These are phyloP conservation scores for Stegostoma tigrinum DNA, from an alignment of 2,113 vertebrate genomes.

Conservation along the genomic window DNA sequence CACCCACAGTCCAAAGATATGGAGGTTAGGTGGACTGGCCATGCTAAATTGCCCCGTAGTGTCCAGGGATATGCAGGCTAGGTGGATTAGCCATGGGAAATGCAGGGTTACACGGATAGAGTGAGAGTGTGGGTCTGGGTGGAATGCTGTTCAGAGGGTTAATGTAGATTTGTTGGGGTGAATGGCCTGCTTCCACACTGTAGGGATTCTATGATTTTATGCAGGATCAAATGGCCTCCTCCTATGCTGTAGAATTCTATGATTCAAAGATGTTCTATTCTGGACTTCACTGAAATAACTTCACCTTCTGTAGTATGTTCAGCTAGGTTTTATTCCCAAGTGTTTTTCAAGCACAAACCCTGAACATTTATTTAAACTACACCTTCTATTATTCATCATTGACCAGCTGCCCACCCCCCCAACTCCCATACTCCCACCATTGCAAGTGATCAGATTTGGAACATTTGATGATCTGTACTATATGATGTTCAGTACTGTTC, in stretches of 20 bases:
- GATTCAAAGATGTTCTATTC: background rate
- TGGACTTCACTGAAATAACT: background rate
- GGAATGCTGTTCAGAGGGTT: too few species aligned
- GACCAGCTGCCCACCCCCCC: background rate
- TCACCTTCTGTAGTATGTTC: background rate
- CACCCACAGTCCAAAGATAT: too few species aligned
- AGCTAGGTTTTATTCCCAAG: background rate
- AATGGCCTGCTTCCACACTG: too few species aligned
- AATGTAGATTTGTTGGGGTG: too few species aligned
- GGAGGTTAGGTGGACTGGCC: too few species aligned
- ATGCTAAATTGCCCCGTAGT: too few species aligned
- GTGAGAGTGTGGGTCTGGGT: too few species aligned
- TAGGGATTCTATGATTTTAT: too few species aligned
- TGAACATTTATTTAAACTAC: background rate
- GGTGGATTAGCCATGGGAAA: too few species aligned
- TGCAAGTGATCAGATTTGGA: background rate
- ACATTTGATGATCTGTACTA: background rate
- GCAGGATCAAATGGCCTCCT: background rate
- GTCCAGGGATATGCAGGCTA: too few species aligned
- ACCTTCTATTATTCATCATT: background rate
- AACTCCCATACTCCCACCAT: too few species aligned
- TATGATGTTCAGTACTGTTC: background rate
- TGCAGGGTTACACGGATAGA: too few species aligned
- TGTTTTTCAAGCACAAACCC: background rate
- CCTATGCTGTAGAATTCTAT: background rate